These are phyloP conservation scores for Chloroclysta siterata DNA, from an alignment of 2,888 invertebrate species.

Conservation along the genomic window DNA sequence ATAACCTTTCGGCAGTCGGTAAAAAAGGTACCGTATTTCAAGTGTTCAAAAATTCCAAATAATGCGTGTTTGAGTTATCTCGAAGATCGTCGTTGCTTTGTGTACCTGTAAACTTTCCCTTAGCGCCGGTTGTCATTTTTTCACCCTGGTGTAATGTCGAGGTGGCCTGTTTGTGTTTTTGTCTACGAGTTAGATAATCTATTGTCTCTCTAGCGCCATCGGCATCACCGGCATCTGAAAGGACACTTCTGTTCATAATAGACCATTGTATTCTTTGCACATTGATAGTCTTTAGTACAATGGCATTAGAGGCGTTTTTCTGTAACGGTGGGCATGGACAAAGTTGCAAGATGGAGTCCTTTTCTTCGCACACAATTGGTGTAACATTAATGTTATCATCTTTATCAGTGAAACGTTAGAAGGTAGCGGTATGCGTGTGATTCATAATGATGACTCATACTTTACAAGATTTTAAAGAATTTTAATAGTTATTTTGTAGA, in stretches of 20 bases:
- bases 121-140: constrained; percentile 63
- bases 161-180: constrained; percentile 66
- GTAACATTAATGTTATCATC: constrained; percentile 58
- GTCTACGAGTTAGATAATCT: constrained; percentile 66
- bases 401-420: constrained; percentile 67
- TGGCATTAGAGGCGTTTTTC: constrained; percentile 37
- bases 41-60: constrained; percentile 45
- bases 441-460: constrained; percentile 69
- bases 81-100: constrained; percentile 56
- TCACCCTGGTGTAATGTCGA: constrained; percentile 60
- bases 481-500: constrained; percentile 37
- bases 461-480: constrained; percentile 41
- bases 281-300: constrained; percentile 14
- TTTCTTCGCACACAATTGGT: constrained; percentile 57
- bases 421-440: constrained; percentile 66
- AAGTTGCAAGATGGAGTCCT: constrained; percentile 30
- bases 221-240: constrained; percentile 68
- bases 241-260: constrained; percentile 61
- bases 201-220: constrained; percentile 70
- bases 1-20: not conserved
- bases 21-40: constrained; percentile 63
- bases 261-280: constrained; percentile 21
- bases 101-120: constrained; percentile 75
- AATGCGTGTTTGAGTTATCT: constrained; percentile 65
- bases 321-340: constrained; percentile 14